These are phyloP conservation scores for Melinaea marsaeus DNA, from an alignment of 2,888 invertebrate genomes.

Conservation along the genomic window DNA sequence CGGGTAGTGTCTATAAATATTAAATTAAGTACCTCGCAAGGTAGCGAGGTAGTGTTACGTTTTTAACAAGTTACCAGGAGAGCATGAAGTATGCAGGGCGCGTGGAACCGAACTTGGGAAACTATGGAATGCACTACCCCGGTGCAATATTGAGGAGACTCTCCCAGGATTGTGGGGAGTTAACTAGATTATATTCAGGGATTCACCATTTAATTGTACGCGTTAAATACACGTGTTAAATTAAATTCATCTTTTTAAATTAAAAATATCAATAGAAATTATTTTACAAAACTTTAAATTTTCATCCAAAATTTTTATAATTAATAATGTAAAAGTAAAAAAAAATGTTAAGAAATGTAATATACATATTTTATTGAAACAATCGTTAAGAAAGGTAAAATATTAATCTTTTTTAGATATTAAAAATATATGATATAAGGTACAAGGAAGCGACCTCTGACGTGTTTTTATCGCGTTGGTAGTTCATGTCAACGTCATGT, in stretches of 20 bases:
- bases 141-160: constrained; percentile 36
- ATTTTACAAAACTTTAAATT: no score
- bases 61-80: constrained; percentile 44
- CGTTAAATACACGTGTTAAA: no score
- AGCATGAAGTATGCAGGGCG: constrained; percentile 51
- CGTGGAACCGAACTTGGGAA: constrained; percentile 29
- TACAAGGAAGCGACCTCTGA: not conserved
- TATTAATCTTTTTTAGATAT: no score
- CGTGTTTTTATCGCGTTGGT: not conserved
- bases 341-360: no score
- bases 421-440: no score
- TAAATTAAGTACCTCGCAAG: constrained; percentile 27
- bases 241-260: no score
- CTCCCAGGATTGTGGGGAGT: constrained; percentile 25
- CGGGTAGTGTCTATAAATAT: constrained; percentile 41
- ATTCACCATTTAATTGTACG: no score
- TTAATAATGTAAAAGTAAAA: no score
- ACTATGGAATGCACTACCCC: constrained; percentile 30
- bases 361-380: no score
- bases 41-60: constrained; percentile 41
- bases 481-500: not conserved
- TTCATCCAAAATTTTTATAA: no score
- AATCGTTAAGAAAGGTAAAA: no score
- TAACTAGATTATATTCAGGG: constrained; percentile 7
- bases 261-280: no score